A percentile compares a stretch with the other conserved stretches of the same genome.
Conservation (phyloP, 2,797 vertebrate species). For the Myripristis jacobus region DNA sequence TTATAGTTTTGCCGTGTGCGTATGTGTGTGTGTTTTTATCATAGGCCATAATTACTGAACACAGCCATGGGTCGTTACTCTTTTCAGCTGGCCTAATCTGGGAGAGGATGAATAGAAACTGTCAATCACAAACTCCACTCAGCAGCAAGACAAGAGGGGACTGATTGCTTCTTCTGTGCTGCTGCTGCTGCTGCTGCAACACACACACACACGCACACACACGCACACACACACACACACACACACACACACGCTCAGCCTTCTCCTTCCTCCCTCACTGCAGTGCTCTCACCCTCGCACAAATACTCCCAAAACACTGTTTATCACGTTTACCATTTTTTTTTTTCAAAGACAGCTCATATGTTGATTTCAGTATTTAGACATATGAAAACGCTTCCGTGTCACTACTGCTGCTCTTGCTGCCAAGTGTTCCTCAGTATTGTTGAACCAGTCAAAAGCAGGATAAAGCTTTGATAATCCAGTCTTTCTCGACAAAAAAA, state of each 20-base stretch:
- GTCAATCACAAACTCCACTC: slow-evolving; percentile 82
- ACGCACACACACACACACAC: no score
- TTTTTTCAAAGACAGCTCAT: slow-evolving; percentile 23
- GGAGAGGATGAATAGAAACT: slow-evolving; percentile 82
- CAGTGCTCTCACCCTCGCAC: slow-evolving; percentile 47
- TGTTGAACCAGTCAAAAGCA: no score
- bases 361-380: slow-evolving; percentile 32
- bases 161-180: no score
- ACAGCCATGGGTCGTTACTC: slow-evolving; percentile 80
- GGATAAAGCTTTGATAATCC: no score
- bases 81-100: slow-evolving; percentile 83
- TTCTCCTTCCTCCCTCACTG: slow-evolving; percentile 21
- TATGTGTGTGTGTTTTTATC: slow-evolving; percentile 52
- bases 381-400: background rate
- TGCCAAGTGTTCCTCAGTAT: no score
- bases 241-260: slow-evolving; percentile 23
- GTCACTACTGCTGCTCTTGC: background rate
- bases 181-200: slow-evolving; percentile 22
- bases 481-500: no score
- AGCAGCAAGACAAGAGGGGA: slow-evolving; percentile 81
- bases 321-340: slow-evolving; percentile 14
- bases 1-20: slow-evolving; percentile 81
- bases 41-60: slow-evolving; percentile 78
- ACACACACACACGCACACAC: slow-evolving; percentile 31
- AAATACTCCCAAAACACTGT: slow-evolving; percentile 33